Percentiles rank a stretch among this genome's conserved stretches.
Evolutionary conservation across 2,888 invertebrate species (phyloP).

Genomic region (Petrolisthes manimaculis): DNA sequence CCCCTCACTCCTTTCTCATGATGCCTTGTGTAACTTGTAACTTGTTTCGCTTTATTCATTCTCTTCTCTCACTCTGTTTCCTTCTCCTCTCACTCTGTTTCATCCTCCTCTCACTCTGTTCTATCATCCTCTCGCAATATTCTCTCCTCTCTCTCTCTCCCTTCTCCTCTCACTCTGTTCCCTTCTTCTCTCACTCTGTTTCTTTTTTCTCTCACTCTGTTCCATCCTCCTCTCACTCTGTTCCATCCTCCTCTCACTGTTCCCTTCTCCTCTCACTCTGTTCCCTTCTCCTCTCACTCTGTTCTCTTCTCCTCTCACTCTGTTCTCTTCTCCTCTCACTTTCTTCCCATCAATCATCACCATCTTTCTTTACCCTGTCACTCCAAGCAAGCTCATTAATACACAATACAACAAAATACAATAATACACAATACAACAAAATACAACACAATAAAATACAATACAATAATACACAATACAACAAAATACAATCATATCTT

Average conservation of each 20-base stretch:
- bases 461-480: too few species aligned
- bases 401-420: neutral
- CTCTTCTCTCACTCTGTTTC: neutral
- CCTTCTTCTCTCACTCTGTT: neutral
- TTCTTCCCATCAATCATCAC: neutral
- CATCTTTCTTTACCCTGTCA: neutral
- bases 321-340: neutral
- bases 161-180: neutral
- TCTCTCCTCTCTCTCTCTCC: neutral
- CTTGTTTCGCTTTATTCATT: neutral
- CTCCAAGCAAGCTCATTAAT: neutral
- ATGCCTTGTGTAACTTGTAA: too few species aligned
- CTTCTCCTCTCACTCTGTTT: neutral
- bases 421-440: too few species aligned
- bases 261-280: slow-evolving; percentile 10
- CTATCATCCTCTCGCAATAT: neutral
- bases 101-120: too few species aligned
- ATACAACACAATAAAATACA: too few species aligned
- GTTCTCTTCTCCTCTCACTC: slow-evolving; percentile 3
- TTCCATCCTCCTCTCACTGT: slow-evolving; percentile 14
- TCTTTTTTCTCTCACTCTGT: too few species aligned
- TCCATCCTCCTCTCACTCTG: too few species aligned
- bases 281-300: slow-evolving; percentile 4
- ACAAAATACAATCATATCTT: neutral
- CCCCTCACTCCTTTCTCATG: too few species aligned